Evolutionary conservation across 2,888 invertebrate species (phyloP).

Genomic region (Chloroclystis v-ata): DNA sequence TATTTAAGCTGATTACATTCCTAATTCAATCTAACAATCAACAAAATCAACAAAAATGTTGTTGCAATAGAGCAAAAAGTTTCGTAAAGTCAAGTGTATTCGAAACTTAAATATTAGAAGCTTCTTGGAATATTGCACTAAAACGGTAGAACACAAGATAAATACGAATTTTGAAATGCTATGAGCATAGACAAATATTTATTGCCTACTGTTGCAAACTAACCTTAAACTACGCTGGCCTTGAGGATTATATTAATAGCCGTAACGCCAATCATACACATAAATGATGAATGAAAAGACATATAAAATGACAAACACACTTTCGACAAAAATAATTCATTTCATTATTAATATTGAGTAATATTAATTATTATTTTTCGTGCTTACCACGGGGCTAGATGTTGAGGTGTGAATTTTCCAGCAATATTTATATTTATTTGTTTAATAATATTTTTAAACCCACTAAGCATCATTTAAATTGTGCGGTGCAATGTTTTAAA

Average conservation of each 20-base stretch:
- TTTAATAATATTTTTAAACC: too few relatives aligned
- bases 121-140: neutral
- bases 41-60: too few relatives aligned
- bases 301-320: neutral
- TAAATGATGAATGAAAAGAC: slow-evolving; percentile 5
- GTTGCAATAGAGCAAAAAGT: neutral
- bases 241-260: slow-evolving; percentile 29
- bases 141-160: neutral
- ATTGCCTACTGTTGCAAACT: slow-evolving; percentile 24
- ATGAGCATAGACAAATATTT: slow-evolving; percentile 19
- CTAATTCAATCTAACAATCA: too few relatives aligned
- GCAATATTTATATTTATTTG: too few relatives aligned
- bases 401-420: too few relatives aligned
- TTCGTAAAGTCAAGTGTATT: neutral
- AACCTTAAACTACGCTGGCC: slow-evolving; percentile 31
- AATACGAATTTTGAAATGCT: slow-evolving; percentile 5
- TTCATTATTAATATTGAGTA: neutral
- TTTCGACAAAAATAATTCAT: neutral
- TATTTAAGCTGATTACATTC: too few relatives aligned
- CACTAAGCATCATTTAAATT: too few relatives aligned
- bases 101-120: neutral
- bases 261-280: slow-evolving; percentile 8
- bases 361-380: too few relatives aligned
- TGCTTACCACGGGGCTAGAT: too few relatives aligned
- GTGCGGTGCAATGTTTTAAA: too few relatives aligned